Evolutionary conservation across 2,797 vertebrate genomes (phyloP), one percentile per base, ranked within the genome.

Genomic region (Kryptopterus vitreolus): DNA sequence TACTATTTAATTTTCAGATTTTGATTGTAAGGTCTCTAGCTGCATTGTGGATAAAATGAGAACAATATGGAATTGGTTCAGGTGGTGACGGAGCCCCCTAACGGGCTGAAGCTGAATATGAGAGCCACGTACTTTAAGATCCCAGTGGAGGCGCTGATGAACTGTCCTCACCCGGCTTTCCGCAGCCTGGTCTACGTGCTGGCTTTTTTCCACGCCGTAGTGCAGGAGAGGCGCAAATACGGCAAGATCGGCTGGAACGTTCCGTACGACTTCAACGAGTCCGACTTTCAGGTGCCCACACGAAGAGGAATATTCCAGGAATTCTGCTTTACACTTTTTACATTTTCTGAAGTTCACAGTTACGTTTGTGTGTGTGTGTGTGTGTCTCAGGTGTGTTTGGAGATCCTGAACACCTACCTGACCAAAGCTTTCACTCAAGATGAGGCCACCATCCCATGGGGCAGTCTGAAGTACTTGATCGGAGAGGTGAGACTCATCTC

Each of bases 221-320:
- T 99, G 63, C 97, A 98, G 88, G 98, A 99, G 88, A 92, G 98
- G 31, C 93, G 98, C 83, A 99, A 98, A 87, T 99, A 99, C 1
- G 97, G 97, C 81, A 99, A 99, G 89, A 95, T 96, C 0, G 98
- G 98, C 69, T 99, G 98, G 98, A 99, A 99, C 0, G 93, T 99
- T 15, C 88, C 92, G 0, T 99, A 97, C 0, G 97, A 99, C 90
- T 99, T 99, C 90, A 99, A 96, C 9, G 96, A 99, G 86, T 99
- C 97, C 0, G 98, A 99, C 90, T 99, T 99, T 88, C 94, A 95
- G 88, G 98, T 98, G 89, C 88, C 26, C 20, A 12, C 26, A 57
- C 13, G 35, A 11, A 16, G n/a, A 38, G n/a, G 48, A 53, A 52
- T 0, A 16, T 70, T 31, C 52, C 20, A 52, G 4, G 0, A 1